Conservation (phyloP, 2,888 invertebrate species). For the Idaea biselata region DNA sequence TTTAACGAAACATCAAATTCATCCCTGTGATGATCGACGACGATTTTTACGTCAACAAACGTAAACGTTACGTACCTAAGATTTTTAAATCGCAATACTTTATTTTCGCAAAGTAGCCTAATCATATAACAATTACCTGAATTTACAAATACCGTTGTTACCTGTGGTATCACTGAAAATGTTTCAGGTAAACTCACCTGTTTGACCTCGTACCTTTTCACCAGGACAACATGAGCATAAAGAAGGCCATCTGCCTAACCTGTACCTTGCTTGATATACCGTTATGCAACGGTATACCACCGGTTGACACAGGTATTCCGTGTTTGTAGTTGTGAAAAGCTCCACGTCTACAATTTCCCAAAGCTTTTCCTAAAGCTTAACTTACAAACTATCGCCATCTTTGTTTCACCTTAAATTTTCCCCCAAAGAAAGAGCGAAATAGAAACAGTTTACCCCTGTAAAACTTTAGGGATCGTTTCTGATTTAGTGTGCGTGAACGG, state of each 20-base stretch:
- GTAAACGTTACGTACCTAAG: no score
- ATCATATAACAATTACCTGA: no score
- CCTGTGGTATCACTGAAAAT: slow-evolving; percentile 20
- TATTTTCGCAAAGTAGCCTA: no score
- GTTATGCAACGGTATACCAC: background rate
- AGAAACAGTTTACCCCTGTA: background rate
- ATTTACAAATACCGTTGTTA: background rate
- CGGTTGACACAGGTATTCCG: background rate
- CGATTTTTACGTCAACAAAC: no score
- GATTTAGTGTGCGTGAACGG: background rate
- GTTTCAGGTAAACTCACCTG: slow-evolving; percentile 55
- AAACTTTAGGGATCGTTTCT: background rate
- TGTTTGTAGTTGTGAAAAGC: background rate
- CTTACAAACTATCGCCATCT: background rate
- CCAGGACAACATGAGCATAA: slow-evolving; percentile 52
- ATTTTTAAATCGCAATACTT: no score
- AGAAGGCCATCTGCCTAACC: slow-evolving; percentile 29
- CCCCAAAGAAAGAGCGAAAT: background rate
- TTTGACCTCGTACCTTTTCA: slow-evolving; percentile 56
- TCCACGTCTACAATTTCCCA: background rate
- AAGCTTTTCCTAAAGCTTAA: background rate
- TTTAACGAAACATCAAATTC: no score
- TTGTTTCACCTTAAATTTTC: background rate
- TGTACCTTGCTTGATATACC: background rate
- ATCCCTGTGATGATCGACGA: no score